phyloP scores from a whole-genome alignment of 2,797 vertebrate genomes.

The Sebastiscus albofasciatus region DNA sequence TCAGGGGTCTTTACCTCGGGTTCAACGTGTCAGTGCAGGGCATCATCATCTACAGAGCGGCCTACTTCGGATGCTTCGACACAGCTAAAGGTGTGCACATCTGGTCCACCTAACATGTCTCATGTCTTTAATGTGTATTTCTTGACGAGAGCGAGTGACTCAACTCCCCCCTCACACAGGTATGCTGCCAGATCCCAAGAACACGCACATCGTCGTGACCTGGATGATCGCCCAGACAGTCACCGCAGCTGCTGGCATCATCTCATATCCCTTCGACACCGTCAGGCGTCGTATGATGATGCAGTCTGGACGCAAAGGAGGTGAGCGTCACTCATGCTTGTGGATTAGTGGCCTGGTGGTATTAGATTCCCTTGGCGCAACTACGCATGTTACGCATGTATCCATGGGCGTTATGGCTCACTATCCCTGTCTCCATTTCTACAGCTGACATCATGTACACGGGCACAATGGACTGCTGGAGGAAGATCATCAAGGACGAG shows the following conservation, averaged over 20 bases:
- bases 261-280: constrained; percentile 98
- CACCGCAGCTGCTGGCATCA: constrained; percentile 91
- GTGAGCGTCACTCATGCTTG: constrained; percentile 76
- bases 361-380: neutral
- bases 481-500: constrained; percentile 96
- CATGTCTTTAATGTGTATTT: neutral
- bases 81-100: constrained; percentile 93
- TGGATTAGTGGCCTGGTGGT: neutral
- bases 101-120: neutral
- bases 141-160: fast-evolving
- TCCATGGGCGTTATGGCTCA: neutral
- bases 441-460: constrained; percentile 99
- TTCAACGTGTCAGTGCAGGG: constrained; percentile 99
- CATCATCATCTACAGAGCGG: constrained; percentile 99
- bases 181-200: constrained; percentile 99
- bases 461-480: constrained; percentile 98
- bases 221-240: constrained; percentile 99
- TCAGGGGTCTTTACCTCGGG: constrained; percentile 93
- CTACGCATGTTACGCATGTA: neutral
- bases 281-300: constrained; percentile 99
- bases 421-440: constrained; percentile 29
- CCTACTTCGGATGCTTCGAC: constrained; percentile 98
- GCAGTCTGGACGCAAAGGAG: constrained; percentile 98
- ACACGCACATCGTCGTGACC: constrained; percentile 94
- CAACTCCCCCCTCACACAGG: constrained; percentile 76